phyloP scores from a whole-genome alignment of 2,797 vertebrate genomes.

The Fringilla coelebs region DNA sequence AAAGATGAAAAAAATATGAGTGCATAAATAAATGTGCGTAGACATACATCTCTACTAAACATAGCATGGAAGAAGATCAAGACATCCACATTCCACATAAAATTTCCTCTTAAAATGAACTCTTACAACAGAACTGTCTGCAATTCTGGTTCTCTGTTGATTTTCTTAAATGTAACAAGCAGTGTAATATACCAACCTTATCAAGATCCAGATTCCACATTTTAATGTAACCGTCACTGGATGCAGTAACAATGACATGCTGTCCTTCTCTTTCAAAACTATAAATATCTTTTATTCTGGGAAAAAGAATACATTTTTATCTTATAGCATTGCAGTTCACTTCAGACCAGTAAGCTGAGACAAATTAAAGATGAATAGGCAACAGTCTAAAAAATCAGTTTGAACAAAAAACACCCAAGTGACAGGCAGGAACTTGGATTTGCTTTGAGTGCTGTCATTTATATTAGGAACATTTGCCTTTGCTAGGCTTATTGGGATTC shows the following conservation, averaged over 20 bases:
- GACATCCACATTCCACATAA: not conserved
- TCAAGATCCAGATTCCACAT: slow-evolving; percentile 86
- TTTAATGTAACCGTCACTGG: slow-evolving; percentile 95
- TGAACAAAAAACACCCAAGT: not conserved
- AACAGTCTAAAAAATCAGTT: not conserved
- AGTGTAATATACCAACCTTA: slow-evolving; percentile 75
- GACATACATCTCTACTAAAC: not conserved
- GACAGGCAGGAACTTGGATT: not conserved
- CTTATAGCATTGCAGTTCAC: not conserved
- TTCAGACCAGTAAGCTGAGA: not conserved
- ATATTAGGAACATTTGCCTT: not conserved
- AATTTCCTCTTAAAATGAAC: not conserved
- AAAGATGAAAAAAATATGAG: not conserved
- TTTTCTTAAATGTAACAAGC: not conserved
- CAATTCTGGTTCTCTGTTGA: not conserved
- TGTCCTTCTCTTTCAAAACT: slow-evolving; percentile 81
- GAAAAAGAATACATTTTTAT: not conserved
- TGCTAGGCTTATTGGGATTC: not conserved
- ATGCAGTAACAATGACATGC: slow-evolving; percentile 88
- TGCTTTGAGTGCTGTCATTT: not conserved
- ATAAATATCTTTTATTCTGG: slow-evolving; percentile 90
- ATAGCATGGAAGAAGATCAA: not conserved
- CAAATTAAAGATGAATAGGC: not conserved
- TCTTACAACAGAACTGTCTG: not conserved
- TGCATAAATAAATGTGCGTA: not conserved